phyloP scores from a whole-genome alignment of 1,140 invertebrate genomes.

The Macrostomum lignano region DNA sequence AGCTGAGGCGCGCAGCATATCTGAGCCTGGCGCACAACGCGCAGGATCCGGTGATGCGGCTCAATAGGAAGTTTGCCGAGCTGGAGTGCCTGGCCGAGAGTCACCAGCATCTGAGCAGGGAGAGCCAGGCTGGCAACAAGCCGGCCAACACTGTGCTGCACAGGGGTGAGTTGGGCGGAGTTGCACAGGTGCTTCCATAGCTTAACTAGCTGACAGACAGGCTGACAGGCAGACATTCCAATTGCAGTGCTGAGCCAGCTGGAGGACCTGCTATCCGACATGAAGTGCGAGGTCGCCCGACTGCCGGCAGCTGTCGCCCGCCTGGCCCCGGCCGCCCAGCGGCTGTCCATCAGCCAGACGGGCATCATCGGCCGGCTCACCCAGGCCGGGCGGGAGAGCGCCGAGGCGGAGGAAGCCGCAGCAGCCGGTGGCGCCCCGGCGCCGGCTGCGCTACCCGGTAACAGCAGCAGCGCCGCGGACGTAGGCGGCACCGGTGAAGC shows the following conservation, averaged over 20 bases:
- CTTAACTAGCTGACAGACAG: too few species aligned
- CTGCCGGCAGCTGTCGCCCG: slow-evolving; percentile 77
- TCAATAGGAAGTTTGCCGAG: slow-evolving; percentile 35
- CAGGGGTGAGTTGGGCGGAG: slow-evolving; percentile 41
- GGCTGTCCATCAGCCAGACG: slow-evolving; percentile 42
- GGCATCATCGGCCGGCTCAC: slow-evolving; percentile 6
- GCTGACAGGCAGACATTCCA: too few species aligned
- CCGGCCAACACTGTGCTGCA: slow-evolving; percentile 90
- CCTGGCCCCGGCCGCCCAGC: slow-evolving; percentile 78
- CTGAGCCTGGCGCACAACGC: slow-evolving; percentile 84
- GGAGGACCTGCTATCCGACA: slow-evolving; percentile 85
- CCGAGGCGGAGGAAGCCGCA: too few species aligned
- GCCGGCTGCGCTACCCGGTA: too few species aligned
- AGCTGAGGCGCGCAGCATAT: slow-evolving; percentile 74
- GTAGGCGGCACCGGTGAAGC: too few species aligned
- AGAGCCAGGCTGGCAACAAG: slow-evolving; percentile 82
- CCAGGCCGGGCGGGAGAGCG: too few species aligned
- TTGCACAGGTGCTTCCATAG: too few species aligned
- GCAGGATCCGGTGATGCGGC: slow-evolving; percentile 64
- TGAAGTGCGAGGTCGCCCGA: slow-evolving; percentile 94
- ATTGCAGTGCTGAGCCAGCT: slow-evolving; percentile 79
- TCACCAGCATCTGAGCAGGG: slow-evolving; percentile 82
- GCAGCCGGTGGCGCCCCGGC: too few species aligned
- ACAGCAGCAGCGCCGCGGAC: too few species aligned
- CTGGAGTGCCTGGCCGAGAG: slow-evolving; percentile 72